Conservation (phyloP, 2,113 vertebrate genomes). For the Hydrolagus affinis region DNA sequence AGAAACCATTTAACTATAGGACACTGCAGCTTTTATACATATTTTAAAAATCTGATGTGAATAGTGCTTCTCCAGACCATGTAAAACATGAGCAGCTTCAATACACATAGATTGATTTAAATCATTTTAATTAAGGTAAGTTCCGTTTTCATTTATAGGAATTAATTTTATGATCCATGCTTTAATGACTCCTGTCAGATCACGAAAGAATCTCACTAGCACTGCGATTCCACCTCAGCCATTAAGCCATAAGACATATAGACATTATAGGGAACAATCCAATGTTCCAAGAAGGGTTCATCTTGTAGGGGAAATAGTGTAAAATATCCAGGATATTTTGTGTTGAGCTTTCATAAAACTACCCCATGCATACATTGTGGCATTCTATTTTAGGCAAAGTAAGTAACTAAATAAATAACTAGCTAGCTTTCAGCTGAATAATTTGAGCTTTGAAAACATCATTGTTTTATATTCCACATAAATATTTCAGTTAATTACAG, state of each 20-base stretch:
- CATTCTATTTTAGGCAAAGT: constrained; percentile 50
- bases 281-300: constrained; percentile 12
- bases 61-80: neutral
- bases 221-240: neutral
- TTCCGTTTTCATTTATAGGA: constrained; percentile 25
- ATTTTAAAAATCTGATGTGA: no score
- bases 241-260: constrained; percentile 11
- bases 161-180: constrained; percentile 12
- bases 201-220: constrained; percentile 5
- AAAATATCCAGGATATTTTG: constrained; percentile 24
- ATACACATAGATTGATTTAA: constrained; percentile 23
- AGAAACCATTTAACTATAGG: neutral
- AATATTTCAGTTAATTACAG: constrained; percentile 75
- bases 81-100: neutral
- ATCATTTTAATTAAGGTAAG: constrained; percentile 31
- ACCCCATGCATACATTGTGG: constrained; percentile 41
- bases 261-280: neutral
- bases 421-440: constrained; percentile 66
- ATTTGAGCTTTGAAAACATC: constrained; percentile 56
- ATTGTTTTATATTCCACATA: constrained; percentile 73
- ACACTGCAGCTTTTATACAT: neutral
- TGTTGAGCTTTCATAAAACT: constrained; percentile 47
- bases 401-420: constrained; percentile 64
- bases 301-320: neutral
- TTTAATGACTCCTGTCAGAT: constrained; percentile 18